These are phyloP conservation scores for Chrysomela aeneicollis DNA, from an alignment of 2,888 invertebrate genomes.

Conservation along the genomic window DNA sequence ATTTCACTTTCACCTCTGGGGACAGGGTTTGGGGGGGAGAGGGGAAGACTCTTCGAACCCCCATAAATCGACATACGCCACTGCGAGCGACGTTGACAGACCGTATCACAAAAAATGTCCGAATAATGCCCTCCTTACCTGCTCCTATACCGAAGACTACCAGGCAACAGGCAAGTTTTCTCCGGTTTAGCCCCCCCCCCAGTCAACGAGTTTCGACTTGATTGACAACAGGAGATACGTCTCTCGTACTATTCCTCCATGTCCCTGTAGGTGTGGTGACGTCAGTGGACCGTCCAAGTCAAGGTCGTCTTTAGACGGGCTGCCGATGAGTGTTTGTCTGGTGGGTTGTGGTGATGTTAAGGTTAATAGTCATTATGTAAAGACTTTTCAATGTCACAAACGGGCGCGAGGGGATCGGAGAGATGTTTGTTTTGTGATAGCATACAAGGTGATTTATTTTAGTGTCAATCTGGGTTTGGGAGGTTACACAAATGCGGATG, in stretches of 20 bases:
- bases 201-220: neutral
- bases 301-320: conserved; percentile 29
- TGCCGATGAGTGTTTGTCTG: conserved; percentile 32
- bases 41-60: too few relatives aligned
- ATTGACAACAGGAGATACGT: neutral
- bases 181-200: neutral
- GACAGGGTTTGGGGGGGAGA: too few relatives aligned
- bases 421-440: conserved; percentile 35
- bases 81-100: conserved; percentile 40
- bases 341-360: conserved; percentile 52
- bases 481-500: neutral
- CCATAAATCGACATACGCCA: too few relatives aligned
- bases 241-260: conserved; percentile 11
- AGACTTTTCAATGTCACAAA: conserved; percentile 56
- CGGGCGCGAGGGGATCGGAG: conserved; percentile 36
- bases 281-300: conserved; percentile 43
- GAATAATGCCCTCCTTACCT: conserved; percentile 27
- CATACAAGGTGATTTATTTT: conserved; percentile 21
- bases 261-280: conserved; percentile 54
- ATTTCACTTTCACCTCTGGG: too few relatives aligned
- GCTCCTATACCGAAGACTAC: neutral
- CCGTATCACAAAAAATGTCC: conserved; percentile 43
- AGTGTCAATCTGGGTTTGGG: conserved; percentile 4
- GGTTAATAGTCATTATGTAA: conserved; percentile 60
- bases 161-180: conserved; percentile 1